Evolutionary conservation across 2,888 invertebrate genomes (phyloP).

Genomic region (Fragum sueziense): DNA sequence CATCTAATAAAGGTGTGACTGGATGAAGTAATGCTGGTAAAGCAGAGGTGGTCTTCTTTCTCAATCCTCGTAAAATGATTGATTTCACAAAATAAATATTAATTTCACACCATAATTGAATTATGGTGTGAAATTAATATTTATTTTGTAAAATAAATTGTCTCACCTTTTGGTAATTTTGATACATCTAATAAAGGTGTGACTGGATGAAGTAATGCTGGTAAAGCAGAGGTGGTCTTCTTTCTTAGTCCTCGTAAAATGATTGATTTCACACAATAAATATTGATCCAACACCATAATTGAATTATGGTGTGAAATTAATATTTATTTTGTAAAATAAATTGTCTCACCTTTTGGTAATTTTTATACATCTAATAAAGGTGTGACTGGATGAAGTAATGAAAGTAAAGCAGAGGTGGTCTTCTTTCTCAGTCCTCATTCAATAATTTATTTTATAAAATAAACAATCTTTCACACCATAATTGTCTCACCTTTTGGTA

Average conservation of each 20-base stretch:
- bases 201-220: conserved; percentile 88
- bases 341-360: no score
- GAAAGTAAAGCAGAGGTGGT: conserved; percentile 84
- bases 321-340: no score
- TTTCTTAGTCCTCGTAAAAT: conserved; percentile 90
- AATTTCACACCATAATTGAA: no score
- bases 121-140: no score
- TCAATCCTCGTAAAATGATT: conserved; percentile 91
- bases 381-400: conserved; percentile 87
- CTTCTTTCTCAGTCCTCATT: conserved; percentile 88
- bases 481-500: no score
- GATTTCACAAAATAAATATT: no score
- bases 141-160: no score
- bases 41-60: conserved; percentile 84
- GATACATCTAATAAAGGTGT: conserved; percentile 83
- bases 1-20: conserved; percentile 84
- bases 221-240: conserved; percentile 84
- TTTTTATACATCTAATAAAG: conserved; percentile 75
- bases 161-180: conserved; percentile 54
- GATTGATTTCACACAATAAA: no score
- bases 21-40: conserved; percentile 87
- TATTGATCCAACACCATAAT: no score
- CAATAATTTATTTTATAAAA: no score
- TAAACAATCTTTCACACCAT: no score
- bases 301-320: no score